Conservation (phyloP, 2,797 vertebrate species). For the Holocentrus rufus region DNA sequence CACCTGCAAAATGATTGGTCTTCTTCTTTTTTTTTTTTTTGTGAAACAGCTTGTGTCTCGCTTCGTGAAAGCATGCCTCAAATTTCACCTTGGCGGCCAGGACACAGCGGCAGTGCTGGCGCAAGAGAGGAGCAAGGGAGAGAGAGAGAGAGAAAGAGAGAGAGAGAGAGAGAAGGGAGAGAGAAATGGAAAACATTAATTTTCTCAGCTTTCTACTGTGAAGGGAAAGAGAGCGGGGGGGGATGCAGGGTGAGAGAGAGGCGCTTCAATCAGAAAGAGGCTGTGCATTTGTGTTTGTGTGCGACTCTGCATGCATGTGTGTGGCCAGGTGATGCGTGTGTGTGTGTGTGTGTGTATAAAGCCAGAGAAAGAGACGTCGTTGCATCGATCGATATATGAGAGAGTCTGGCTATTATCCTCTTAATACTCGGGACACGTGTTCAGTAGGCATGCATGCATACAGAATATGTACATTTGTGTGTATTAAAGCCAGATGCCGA, state of each 20-base stretch:
- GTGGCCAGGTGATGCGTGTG: conserved; percentile 23
- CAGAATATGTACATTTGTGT: not conserved
- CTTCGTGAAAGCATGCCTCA: conserved; percentile 47
- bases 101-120: conserved; percentile 39
- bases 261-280: conserved; percentile 36
- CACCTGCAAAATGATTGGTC: conserved; percentile 7
- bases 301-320: not conserved
- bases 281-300: conserved; percentile 15
- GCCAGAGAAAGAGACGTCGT: not conserved
- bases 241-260: conserved; percentile 41
- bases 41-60: conserved; percentile 11
- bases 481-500: not conserved
- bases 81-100: conserved; percentile 63
- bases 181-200: conserved; percentile 62
- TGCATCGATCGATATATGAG: conserved; percentile 10
- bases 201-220: conserved; percentile 62
- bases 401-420: conserved; percentile 25
- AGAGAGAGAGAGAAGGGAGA: conserved; percentile 20
- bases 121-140: conserved; percentile 35
- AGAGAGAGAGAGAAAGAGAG: conserved; percentile 38
- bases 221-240: conserved; percentile 34
- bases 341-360: conserved; percentile 15
- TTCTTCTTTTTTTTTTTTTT: not conserved
- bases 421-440: conserved; percentile 18
- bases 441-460: too few species aligned